Evolutionary conservation across 92 coral and sea anemone genomes (phyloP).

Genomic region (Diadumene lineata): DNA sequence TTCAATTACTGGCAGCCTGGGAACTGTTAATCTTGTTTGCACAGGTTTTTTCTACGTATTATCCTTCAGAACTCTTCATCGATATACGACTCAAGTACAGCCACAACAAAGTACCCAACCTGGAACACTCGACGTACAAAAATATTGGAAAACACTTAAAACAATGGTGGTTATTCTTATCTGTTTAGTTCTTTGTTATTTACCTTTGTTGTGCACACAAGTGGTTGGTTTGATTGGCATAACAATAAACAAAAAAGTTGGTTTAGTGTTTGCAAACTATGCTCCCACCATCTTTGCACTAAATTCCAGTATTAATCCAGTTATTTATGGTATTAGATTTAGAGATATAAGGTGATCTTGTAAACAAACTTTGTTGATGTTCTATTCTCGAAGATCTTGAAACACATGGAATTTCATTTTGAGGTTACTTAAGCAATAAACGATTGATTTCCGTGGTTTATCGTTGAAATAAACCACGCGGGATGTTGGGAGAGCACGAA

Average conservation of each 20-base stretch:
- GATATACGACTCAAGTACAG: not conserved
- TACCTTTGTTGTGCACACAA: not conserved
- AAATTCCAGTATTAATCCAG: conserved; percentile 13
- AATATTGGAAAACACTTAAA: not conserved
- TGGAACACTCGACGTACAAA: not conserved
- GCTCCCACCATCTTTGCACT: not conserved
- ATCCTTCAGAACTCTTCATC: conserved; percentile 1
- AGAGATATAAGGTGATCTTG: no score
- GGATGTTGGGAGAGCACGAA: no score
- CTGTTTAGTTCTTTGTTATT: not conserved
- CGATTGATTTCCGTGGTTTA: no score
- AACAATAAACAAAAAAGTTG: not conserved
- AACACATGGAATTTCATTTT: no score
- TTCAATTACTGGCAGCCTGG: no score
- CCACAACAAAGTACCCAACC: not conserved
- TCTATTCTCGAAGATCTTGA: no score
- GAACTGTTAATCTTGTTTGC: no score
- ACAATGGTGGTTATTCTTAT: not conserved
- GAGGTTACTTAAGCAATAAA: no score
- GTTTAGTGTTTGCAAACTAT: not conserved
- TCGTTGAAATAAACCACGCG: no score
- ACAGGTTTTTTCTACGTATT: not conserved
- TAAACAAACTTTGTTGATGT: no score
- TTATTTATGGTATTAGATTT: conserved; percentile 1
- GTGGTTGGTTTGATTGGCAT: not conserved